Evolutionary conservation across 2,113 vertebrate genomes (phyloP).

Genomic region (Phrynocephalus versicolor): DNA sequence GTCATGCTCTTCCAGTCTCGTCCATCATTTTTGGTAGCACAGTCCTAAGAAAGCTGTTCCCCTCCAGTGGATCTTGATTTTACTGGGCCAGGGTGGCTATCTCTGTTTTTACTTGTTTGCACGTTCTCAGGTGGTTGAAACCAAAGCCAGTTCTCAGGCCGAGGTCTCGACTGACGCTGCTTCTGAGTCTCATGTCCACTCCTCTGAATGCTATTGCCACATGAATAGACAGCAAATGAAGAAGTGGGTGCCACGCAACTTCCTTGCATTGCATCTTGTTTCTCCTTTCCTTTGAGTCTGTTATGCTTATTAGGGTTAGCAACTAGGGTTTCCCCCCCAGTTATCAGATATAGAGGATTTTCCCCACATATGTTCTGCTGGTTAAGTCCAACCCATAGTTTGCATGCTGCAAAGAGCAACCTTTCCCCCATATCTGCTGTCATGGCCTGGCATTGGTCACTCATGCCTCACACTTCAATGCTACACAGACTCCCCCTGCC

Average conservation of each 20-base stretch:
- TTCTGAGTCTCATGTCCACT: not conserved
- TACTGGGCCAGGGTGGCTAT: not conserved
- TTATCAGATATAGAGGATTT: not conserved
- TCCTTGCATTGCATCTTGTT: not conserved
- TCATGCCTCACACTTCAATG: not conserved
- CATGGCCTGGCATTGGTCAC: no score
- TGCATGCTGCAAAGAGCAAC: not conserved
- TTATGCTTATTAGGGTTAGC: not conserved
- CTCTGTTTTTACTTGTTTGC: not conserved
- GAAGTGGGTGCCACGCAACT: not conserved
- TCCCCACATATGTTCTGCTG: not conserved
- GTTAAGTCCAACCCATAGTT: not conserved
- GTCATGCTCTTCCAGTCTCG: not conserved
- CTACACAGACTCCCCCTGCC: not conserved
- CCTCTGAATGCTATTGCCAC: not conserved
- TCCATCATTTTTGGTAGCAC: no score
- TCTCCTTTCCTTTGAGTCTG: constrained; percentile 3
- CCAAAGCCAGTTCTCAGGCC: not conserved
- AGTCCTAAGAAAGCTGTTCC: no score
- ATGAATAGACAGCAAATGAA: not conserved
- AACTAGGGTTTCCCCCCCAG: not conserved
- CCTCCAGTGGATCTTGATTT: no score
- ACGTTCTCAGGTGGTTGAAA: not conserved
- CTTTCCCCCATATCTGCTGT: not conserved
- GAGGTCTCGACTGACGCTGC: not conserved